Conservation (phyloP, 2,888 invertebrate genomes). For the Pomacea canaliculata region DNA sequence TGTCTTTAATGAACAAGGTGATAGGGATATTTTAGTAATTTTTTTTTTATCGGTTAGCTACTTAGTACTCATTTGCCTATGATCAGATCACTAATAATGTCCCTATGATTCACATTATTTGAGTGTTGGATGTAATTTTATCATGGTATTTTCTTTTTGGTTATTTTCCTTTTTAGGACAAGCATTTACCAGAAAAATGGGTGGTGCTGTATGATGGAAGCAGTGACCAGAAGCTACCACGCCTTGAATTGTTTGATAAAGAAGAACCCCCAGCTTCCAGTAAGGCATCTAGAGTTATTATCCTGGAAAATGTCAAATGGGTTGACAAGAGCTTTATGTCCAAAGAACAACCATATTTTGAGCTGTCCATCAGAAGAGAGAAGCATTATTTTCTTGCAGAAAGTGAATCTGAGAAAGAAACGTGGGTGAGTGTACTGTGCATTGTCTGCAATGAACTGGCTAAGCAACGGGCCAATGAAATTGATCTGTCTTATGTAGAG, state of each 20-base stretch:
- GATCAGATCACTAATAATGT: too few species aligned
- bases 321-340: constrained; percentile 17
- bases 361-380: constrained; percentile 35
- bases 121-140: neutral
- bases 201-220: constrained; percentile 33
- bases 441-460: constrained; percentile 12
- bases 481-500: neutral
- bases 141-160: too few species aligned
- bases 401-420: constrained; percentile 25
- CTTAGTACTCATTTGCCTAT: too few species aligned
- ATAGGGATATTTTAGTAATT: too few species aligned
- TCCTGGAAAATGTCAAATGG: constrained; percentile 13
- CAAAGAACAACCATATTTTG: constrained; percentile 31
- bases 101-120: neutral
- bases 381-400: constrained; percentile 34
- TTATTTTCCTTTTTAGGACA: constrained; percentile 33
- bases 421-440: constrained; percentile 36
- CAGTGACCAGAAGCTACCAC: constrained; percentile 26
- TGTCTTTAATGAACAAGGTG: too few species aligned
- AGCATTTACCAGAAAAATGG: constrained; percentile 34
- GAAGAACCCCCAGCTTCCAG: constrained; percentile 20
- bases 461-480: constrained; percentile 6
- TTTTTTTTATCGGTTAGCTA: too few species aligned
- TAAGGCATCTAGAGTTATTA: constrained; percentile 25
- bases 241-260: constrained; percentile 36